phyloP scores from a whole-genome alignment of 2,888 invertebrate species.

The Platerodrilus igneus region DNA sequence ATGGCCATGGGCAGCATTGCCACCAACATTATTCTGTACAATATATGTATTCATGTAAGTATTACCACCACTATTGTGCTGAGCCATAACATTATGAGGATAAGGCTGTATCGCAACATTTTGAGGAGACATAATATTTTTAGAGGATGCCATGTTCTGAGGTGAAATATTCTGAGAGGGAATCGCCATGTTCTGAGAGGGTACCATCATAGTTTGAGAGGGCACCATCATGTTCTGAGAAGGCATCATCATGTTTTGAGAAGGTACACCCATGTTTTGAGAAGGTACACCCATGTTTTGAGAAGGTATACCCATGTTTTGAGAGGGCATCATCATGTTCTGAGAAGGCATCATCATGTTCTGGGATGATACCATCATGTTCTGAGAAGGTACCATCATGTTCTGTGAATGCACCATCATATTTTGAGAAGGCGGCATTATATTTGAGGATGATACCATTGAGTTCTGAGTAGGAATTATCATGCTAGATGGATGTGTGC shows the following conservation, averaged over 20 bases:
- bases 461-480: no score
- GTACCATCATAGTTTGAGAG: background rate
- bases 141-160: no score
- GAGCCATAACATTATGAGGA: no score
- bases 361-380: background rate
- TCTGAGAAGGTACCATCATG: background rate
- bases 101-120: no score
- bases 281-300: background rate
- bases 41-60: constrained; percentile 16
- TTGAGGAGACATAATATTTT: background rate
- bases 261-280: no score
- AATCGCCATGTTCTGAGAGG: background rate
- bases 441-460: constrained; percentile 1
- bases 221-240: no score
- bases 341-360: no score
- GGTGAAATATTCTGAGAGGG: no score
- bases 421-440: background rate
- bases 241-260: no score
- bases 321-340: no score
- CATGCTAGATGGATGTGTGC: no score
- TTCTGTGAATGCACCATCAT: background rate
- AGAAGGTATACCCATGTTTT: background rate
- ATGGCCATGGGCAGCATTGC: constrained; percentile 1
- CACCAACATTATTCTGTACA: constrained; percentile 9
- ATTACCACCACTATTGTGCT: constrained; percentile 5